Conservation (phyloP, 1,140 invertebrate genomes). For the Ptiloglossa arizonensis region DNA sequence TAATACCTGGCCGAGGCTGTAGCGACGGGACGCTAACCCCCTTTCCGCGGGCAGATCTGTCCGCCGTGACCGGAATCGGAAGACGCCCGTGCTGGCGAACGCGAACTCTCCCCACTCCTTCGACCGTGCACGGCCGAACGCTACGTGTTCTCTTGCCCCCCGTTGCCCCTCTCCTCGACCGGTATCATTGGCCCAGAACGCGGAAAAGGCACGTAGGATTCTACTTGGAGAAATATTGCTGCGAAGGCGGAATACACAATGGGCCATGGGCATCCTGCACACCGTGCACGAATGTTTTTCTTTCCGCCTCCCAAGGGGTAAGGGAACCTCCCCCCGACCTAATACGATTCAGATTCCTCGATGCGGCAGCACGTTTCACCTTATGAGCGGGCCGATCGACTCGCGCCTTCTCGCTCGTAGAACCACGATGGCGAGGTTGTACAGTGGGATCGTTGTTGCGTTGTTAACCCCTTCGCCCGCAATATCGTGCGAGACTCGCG, state of each 20-base stretch:
- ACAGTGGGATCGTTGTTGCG: no score
- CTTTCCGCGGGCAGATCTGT: constrained; percentile 46
- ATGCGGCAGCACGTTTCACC: constrained; percentile 14
- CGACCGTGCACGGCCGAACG: neutral
- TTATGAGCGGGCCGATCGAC: constrained; percentile 13
- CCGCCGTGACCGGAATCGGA: constrained; percentile 55
- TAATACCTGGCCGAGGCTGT: constrained; percentile 33
- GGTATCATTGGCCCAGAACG: constrained; percentile 43
- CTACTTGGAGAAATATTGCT: constrained; percentile 49
- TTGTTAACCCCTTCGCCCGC: no score
- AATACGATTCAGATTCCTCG: constrained; percentile 40
- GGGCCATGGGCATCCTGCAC: constrained; percentile 22
- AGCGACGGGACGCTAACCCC: constrained; percentile 22
- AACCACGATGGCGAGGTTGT: no score
- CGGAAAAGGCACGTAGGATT: constrained; percentile 36
- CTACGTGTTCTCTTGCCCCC: constrained; percentile 23
- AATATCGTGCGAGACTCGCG: no score
- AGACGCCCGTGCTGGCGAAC: neutral
- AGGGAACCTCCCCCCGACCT: neutral
- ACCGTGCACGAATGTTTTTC: constrained; percentile 32
- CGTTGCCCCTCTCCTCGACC: no score
- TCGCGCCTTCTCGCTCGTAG: neutral
- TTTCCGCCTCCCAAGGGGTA: constrained; percentile 18
- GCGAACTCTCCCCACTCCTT: constrained; percentile 8
- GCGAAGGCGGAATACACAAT: constrained; percentile 38